These are phyloP conservation scores for Venturia canescens DNA, from an alignment of 1,140 invertebrate species.

Conservation along the genomic window DNA sequence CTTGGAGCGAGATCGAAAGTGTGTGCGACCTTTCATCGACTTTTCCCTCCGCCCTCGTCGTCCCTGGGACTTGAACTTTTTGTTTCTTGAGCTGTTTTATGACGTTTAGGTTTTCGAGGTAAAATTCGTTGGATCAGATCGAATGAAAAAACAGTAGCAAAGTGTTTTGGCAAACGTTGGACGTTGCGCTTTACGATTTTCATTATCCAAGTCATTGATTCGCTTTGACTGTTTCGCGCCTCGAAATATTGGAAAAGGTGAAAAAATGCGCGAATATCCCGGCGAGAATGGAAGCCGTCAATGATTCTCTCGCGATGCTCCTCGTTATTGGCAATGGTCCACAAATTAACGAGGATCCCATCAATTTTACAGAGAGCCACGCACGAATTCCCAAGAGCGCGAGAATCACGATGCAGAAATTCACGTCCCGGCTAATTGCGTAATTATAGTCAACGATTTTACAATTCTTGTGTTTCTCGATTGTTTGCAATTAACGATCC, in stretches of 20 bases:
- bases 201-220: background rate
- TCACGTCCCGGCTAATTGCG: background rate
- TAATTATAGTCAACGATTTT: constrained; percentile 3
- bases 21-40: background rate
- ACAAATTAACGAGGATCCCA: background rate
- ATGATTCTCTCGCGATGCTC: background rate
- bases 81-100: too few species aligned
- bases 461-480: background rate
- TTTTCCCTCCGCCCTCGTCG: background rate
- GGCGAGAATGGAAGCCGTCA: background rate
- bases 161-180: background rate
- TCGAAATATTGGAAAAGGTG: too few species aligned
- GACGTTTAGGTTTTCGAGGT: too few species aligned
- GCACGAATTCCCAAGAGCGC: background rate
- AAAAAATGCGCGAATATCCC: background rate
- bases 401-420: background rate
- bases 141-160: background rate
- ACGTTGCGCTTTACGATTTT: background rate
- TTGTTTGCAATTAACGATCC: constrained; percentile 11
- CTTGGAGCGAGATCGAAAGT: constrained; percentile 62
- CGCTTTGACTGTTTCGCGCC: background rate
- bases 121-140: too few species aligned
- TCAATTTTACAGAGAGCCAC: background rate
- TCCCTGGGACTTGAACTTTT: background rate
- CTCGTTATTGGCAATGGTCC: background rate